These are phyloP conservation scores for Volucella inflata DNA, from an alignment of 2,888 invertebrate species.

Conservation along the genomic window DNA sequence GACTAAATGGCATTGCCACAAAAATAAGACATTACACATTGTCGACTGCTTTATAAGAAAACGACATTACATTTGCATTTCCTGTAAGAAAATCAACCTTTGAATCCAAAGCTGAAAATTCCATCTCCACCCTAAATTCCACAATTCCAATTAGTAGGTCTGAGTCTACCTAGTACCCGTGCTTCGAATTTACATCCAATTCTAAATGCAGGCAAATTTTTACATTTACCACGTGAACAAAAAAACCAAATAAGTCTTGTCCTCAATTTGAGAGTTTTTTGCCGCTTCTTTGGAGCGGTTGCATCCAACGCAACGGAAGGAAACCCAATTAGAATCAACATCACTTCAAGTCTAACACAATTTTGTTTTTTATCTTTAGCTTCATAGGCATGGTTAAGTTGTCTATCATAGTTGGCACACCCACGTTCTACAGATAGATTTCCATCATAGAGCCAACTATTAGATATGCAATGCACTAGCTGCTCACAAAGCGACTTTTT, in stretches of 20 bases:
- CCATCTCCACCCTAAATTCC: not conserved
- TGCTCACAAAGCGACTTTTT: conserved; percentile 19
- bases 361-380: conserved; percentile 23
- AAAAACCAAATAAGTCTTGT: conserved; percentile 40
- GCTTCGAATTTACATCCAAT: conserved; percentile 14
- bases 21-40: no score
- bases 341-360: conserved; percentile 10
- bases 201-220: conserved; percentile 13
- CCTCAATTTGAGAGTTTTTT: conserved; percentile 47
- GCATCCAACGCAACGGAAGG: conserved; percentile 66
- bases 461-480: conserved; percentile 57
- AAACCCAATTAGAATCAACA: conserved; percentile 66
- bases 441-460: not conserved
- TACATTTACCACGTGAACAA: conserved; percentile 4
- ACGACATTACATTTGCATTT: no score
- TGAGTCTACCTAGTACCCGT: not conserved
- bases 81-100: no score
- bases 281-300: conserved; percentile 15
- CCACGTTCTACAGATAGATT: conserved; percentile 69
- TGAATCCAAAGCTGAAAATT: not conserved
- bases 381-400: conserved; percentile 32
- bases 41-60: no score
- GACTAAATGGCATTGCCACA: no score
- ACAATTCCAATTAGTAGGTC: not conserved
- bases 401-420: conserved; percentile 48